phyloP scores from a whole-genome alignment of 1,140 invertebrate species.

The Drosophila pseudoobscura region DNA sequence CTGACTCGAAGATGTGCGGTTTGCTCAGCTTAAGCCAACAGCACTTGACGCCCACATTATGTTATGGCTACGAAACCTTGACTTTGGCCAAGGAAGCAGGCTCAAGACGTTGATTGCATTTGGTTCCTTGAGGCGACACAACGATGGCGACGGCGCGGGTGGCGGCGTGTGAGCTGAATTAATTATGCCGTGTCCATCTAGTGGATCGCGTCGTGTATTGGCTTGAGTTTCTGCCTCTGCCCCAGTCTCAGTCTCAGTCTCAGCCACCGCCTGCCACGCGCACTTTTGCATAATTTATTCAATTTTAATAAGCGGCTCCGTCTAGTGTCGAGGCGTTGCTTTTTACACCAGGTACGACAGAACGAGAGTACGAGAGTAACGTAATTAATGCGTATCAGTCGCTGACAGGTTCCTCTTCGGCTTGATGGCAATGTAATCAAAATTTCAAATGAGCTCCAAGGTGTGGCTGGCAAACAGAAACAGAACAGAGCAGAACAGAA shows the following conservation, averaged over 20 bases:
- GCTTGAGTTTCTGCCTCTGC: conserved; percentile 4
- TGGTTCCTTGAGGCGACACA: conserved; percentile 16
- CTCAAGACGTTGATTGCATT: conserved; percentile 63
- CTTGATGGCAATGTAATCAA: conserved; percentile 64
- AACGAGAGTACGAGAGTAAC: conserved; percentile 2
- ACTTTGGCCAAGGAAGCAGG: conserved; percentile 33
- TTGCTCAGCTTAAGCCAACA: too few relatives aligned
- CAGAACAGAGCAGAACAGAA: not conserved
- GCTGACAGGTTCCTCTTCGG: conserved; percentile 59
- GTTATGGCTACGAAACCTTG: not conserved
- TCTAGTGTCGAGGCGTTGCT: conserved; percentile 44
- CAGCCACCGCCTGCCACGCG: conserved; percentile 41
- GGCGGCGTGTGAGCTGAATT: conserved; percentile 37
- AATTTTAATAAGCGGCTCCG: conserved; percentile 73
- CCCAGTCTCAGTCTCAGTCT: too few relatives aligned
- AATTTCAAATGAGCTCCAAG: conserved; percentile 70
- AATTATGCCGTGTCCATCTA: conserved; percentile 69
- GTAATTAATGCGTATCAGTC: conserved; percentile 73
- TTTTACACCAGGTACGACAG: conserved; percentile 50
- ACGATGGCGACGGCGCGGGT: too few relatives aligned
- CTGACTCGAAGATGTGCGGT: not conserved
- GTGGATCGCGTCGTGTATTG: conserved; percentile 21
- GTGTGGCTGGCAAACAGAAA: conserved; percentile 16
- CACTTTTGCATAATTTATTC: conserved; percentile 79
- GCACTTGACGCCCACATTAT: not conserved